Percentiles rank a stretch among this genome's conserved stretches.
phyloP scores from a whole-genome alignment of 37 sponge, comb jelly and placozoan genomes.

The Halisarca cf. caerulea region DNA sequence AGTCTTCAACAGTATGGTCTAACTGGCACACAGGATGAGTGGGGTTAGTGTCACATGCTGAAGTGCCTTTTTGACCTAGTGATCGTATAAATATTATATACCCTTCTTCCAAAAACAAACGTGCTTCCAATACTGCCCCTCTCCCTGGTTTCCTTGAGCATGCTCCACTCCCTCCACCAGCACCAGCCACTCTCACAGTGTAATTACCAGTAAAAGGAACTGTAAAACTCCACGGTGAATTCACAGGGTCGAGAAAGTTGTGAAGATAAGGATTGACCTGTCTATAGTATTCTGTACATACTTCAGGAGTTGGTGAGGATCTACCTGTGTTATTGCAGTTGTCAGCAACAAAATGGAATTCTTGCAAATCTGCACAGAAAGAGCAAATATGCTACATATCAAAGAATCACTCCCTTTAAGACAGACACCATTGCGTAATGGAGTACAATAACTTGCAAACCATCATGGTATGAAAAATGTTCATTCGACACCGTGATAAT shows the following conservation, averaged over 20 bases:
- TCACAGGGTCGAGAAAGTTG: too few species aligned
- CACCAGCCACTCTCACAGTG: constrained; percentile 67
- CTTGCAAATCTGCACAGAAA: background rate
- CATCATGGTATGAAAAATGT: too few species aligned
- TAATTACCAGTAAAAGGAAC: constrained; percentile 48
- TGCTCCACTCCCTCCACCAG: constrained; percentile 51
- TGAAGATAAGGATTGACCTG: background rate
- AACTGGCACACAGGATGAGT: constrained; percentile 15
- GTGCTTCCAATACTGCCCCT: constrained; percentile 18
- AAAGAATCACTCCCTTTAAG: too few species aligned
- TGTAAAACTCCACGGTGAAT: background rate
- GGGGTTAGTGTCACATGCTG: constrained; percentile 44
- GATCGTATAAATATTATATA: constrained; percentile 4
- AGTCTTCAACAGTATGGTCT: background rate
- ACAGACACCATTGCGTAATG: too few species aligned
- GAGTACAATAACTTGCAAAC: too few species aligned
- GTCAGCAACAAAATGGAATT: background rate
- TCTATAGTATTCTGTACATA: background rate
- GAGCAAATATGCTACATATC: too few species aligned
- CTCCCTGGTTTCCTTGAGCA: constrained; percentile 20
- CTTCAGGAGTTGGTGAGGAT: background rate
- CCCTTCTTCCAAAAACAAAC: constrained; percentile 6
- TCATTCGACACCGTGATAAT: too few species aligned
- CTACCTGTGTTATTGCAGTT: background rate
- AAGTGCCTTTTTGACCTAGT: constrained; percentile 51